phyloP scores from a whole-genome alignment of 1,140 invertebrate species.

The Philotrypesis tridentata region DNA sequence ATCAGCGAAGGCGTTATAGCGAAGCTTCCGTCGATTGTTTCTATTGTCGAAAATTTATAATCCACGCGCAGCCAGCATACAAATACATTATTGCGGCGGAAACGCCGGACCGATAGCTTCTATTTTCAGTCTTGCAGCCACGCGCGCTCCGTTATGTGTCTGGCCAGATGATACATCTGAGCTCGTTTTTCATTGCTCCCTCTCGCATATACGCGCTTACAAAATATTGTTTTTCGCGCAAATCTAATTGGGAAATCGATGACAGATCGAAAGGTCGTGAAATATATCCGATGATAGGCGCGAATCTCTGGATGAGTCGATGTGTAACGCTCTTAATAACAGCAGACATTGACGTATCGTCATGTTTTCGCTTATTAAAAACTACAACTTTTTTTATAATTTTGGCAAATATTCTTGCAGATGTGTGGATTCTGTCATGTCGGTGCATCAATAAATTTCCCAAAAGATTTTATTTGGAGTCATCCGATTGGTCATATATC shows the following conservation, averaged over 20 bases:
- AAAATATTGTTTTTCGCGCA: slow-evolving; percentile 1
- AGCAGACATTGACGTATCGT: no score
- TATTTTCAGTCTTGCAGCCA: neutral
- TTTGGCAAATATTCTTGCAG: no score
- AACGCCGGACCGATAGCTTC: neutral
- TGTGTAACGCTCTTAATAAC: no score
- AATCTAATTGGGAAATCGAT: slow-evolving; percentile 12
- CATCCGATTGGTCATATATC: no score
- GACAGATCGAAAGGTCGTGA: neutral
- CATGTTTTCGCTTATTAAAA: no score
- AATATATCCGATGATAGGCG: neutral
- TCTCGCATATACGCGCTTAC: neutral
- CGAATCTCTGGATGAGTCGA: no score
- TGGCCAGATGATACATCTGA: neutral
- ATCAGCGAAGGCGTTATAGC: neutral
- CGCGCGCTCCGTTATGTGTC: neutral
- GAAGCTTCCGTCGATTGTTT: neutral
- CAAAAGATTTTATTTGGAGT: no score
- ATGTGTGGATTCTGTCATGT: no score
- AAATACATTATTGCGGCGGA: neutral
- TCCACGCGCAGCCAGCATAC: neutral
- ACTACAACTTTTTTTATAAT: no score
- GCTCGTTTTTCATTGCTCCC: slow-evolving; percentile 8
- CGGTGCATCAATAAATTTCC: no score
- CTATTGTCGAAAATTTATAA: neutral